Evolutionary conservation across 2,888 invertebrate genomes (phyloP), one percentile per base, ranked within the genome.

Genomic region (Phasia obesa): DNA sequence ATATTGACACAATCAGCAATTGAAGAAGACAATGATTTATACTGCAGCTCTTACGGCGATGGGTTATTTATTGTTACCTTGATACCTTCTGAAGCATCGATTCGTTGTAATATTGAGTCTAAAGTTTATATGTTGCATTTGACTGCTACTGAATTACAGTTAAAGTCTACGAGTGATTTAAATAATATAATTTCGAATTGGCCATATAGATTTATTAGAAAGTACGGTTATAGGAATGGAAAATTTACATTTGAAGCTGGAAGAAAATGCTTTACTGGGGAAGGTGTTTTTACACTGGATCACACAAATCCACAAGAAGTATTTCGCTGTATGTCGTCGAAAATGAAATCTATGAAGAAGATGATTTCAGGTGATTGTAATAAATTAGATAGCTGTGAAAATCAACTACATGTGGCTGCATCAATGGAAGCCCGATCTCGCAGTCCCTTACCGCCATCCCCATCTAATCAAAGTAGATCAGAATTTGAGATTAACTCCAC

Each of bases 171-270:
- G 87, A 92, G 93, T 65, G 93, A 94, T 87, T 93, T 94, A 86
- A 93, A 93, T 86, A 93, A 93, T 85, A 90, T 89, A 9, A 88
- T 90, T 74, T 96, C 94, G 81, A 96, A 94, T 60, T 97, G 97
- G 97, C 97, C 97, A 57, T 96, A 96, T 90, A 94, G 95, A 86
- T 97, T 94, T 88, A 96, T 97, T 85, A 93, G 97, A 81, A 93
- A 96, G 81, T 97, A 97, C 90, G 97, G 97, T n/a, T 96, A 96
- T 87, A 94, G 95, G 86, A 95, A 95, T 89, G 96, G 96, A 51
- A 96, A 95, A 90, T 97, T 97, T 88, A 96, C 96, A 42, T 97
- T 97, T 90, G 97, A 97, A 92, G 97, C 97, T 21, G 97, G 97
- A 0, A 93, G 97, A 78, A 97, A 96, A 91, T 97, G 97, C 91